Evolutionary conservation across 2,888 invertebrate genomes (phyloP).

Genomic region (Drosophila antonietae): DNA sequence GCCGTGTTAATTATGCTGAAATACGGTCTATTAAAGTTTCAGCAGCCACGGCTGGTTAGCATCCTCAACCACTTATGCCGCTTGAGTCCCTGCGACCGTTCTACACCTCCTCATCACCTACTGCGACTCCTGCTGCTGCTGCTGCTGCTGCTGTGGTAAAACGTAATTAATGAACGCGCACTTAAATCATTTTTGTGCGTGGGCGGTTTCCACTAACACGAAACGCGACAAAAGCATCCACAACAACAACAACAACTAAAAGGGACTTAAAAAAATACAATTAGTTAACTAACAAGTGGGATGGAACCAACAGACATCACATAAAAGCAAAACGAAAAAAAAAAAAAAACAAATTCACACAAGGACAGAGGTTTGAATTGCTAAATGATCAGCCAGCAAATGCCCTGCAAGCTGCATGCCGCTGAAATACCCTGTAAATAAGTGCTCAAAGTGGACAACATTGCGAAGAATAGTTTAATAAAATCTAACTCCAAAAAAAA

Average conservation of each 20-base stretch:
- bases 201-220: constrained; percentile 49
- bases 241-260: constrained; percentile 32
- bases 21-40: constrained; percentile 78
- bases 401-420: not conserved
- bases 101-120: constrained; percentile 2
- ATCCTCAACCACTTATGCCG: constrained; percentile 23
- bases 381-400: not conserved
- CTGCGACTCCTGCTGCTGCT: constrained; percentile 10
- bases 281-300: constrained; percentile 74
- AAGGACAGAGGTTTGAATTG: not conserved
- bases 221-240: constrained; percentile 51
- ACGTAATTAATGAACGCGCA: constrained; percentile 76
- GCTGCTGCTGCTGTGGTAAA: constrained; percentile 44
- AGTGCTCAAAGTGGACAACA: not conserved
- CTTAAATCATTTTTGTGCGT: constrained; percentile 79
- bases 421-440: not conserved
- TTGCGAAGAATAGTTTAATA: no score
- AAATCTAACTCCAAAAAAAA: no score
- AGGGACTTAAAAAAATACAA: constrained; percentile 63
- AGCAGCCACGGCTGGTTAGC: constrained; percentile 44
- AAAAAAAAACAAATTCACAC: not conserved
- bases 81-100: not conserved
- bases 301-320: constrained; percentile 40
- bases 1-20: constrained; percentile 77
- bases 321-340: constrained; percentile 20